phyloP scores from a whole-genome alignment of 1,140 invertebrate genomes.

The Meloidogyne chitwoodi region DNA sequence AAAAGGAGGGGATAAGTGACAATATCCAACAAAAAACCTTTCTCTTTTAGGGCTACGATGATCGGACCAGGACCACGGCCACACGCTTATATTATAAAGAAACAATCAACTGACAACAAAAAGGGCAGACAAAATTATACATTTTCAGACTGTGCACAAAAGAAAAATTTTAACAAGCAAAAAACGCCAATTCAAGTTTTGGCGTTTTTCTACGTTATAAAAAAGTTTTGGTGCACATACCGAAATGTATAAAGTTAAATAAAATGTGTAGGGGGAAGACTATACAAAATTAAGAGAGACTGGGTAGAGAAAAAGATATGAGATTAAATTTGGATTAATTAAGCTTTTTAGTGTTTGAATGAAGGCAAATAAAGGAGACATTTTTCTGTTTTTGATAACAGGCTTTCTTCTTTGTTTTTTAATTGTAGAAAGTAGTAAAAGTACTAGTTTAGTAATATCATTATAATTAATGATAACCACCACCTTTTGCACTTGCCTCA shows the following conservation, averaged over 20 bases:
- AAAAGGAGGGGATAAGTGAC: neutral
- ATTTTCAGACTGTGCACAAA: neutral
- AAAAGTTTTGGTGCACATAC: neutral
- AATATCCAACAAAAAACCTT: neutral
- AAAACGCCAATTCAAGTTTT: neutral
- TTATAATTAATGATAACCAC: conserved; percentile 9
- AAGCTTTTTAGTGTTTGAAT: neutral
- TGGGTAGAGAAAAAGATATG: neutral
- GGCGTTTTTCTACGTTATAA: neutral
- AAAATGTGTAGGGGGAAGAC: neutral
- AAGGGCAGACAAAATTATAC: neutral
- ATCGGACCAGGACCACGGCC: neutral
- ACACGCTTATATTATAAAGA: neutral
- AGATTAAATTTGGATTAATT: neutral
- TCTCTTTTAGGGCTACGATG: neutral
- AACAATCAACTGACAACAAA: neutral
- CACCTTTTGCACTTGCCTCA: conserved; percentile 24
- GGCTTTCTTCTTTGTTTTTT: neutral
- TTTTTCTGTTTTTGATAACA: neutral
- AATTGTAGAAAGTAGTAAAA: neutral
- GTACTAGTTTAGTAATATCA: neutral
- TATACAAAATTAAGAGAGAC: neutral
- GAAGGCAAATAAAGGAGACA: neutral
- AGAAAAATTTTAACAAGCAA: no score
- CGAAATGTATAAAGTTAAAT: no score